Evolutionary conservation across 2,888 invertebrate genomes (phyloP).

Genomic region (Eumerus sabulonum): DNA sequence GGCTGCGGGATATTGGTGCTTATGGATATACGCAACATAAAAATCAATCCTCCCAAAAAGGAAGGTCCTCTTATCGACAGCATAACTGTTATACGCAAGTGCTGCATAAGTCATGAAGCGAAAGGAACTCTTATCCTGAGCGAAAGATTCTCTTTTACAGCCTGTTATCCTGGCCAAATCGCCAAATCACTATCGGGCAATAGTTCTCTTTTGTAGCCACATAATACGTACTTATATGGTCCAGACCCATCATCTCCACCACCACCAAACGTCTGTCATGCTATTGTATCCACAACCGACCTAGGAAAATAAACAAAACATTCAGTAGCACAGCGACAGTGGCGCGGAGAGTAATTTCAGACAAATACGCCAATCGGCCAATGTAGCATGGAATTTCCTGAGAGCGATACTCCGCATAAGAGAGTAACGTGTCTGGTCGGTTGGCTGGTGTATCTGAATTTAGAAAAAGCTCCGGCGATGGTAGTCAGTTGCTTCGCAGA

Average conservation of each 20-base stretch:
- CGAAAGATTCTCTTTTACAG: no score
- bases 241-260: background rate
- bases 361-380: background rate
- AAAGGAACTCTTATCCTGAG: no score
- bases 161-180: background rate
- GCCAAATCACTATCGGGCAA: background rate
- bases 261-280: slow-evolving; percentile 13
- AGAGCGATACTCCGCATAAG: slow-evolving; percentile 23
- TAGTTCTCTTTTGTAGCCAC: no score
- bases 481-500: slow-evolving; percentile 52
- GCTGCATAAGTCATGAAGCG: no score
- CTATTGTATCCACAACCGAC: slow-evolving; percentile 37
- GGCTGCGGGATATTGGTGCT: no score
- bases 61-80: no score
- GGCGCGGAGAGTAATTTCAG: background rate
- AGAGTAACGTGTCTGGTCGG: slow-evolving; percentile 13
- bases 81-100: no score
- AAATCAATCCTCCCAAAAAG: no score
- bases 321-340: slow-evolving; percentile 6
- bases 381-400: slow-evolving; percentile 28
- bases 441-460: slow-evolving; percentile 13
- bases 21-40: no score
- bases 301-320: slow-evolving; percentile 62
- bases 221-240: no score
- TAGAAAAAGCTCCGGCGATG: slow-evolving; percentile 46